A percentile compares a stretch with the other conserved stretches of the same genome.
phyloP scores from a whole-genome alignment of 2,797 vertebrate species.

The Carduelis carduelis region DNA sequence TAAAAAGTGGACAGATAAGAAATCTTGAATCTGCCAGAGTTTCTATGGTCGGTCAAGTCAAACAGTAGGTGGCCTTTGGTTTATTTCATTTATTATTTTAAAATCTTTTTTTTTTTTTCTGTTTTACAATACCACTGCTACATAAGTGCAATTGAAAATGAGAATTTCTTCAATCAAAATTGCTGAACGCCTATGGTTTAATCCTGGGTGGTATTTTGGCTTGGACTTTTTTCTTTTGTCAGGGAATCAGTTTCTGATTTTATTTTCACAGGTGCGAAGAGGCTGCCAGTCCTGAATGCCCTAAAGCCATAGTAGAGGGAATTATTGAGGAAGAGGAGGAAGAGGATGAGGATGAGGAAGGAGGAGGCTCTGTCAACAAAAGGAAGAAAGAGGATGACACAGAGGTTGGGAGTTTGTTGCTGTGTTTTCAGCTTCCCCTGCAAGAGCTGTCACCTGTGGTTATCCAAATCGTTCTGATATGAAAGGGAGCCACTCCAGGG shows the following conservation, averaged over 20 bases:
- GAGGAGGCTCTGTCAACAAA: slow-evolving; percentile 88
- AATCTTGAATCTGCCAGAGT: slow-evolving; percentile 94
- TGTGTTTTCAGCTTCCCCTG: neutral
- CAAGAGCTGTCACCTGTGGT: neutral
- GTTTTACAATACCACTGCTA: neutral
- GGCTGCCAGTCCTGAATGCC: slow-evolving; percentile 81
- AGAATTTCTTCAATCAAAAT: neutral
- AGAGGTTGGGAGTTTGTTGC: slow-evolving; percentile 76
- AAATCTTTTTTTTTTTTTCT: neutral
- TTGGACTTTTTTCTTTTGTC: neutral
- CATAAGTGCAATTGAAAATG: neutral
- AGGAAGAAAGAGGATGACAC: slow-evolving; percentile 93
- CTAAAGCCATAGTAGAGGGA: slow-evolving; percentile 88
- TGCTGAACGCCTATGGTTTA: neutral
- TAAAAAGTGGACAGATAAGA: slow-evolving; percentile 97
- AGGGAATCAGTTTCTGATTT: neutral
- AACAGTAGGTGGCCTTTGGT: slow-evolving; percentile 73
- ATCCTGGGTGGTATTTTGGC: neutral
- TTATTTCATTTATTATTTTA: neutral
- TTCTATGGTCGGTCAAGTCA: slow-evolving; percentile 98
- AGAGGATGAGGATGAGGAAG: slow-evolving; percentile 78
- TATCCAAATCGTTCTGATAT: neutral
- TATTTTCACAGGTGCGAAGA: slow-evolving; percentile 85
- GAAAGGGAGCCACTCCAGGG: neutral
- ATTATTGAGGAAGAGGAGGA: slow-evolving; percentile 94